Evolutionary conservation across 2,113 vertebrate species (phyloP), one percentile per base, ranked within the genome.

Genomic region (Pituophis catenifer): DNA sequence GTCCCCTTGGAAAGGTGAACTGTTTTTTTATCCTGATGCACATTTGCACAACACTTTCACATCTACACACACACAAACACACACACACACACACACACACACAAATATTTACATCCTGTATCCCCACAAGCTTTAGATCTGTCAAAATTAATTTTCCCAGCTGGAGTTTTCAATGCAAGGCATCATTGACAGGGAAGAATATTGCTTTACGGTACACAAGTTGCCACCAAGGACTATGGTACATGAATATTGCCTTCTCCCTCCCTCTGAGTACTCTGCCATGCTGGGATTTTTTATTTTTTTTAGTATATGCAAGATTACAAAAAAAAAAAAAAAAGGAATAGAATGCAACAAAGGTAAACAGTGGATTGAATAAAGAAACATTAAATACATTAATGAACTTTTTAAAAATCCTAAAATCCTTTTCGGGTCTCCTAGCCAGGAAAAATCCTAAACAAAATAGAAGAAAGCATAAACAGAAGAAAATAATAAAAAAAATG

Each of bases 111-210:
- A 87, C 88, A 88, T 87, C 75, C 38, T 50, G 26, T 87, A 54
- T 87, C 57, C 55, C 55, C 75, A 90, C 24, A 54, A 87, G 33
- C 58, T 81, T 87, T 90, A 90, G 88, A 90, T 50, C 93, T 94
- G 88, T 92, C 88, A 90, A 52, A 90, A 0, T 75, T 52, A 0
- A 26, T 23, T 59, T 0, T 8, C 0, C 0, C 86, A 0, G 0
- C 8, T 88, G 50, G 26, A 52, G 13, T 48, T 65, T 89, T 0
- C 15, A 50, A 70, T 0, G 70, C 0, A 0, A 26, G 53, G 52
- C 58, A 50, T 48, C 26, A 15, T 21, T 17, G 24, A 52, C 6
- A 75, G n/a, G 9, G 3, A 91, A 65, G 23, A 89, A 0, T 23
- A 1, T 38, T 3, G 12, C 54, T 92, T 94, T 86, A 55, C 19